Evolutionary conservation across 1,140 invertebrate genomes (phyloP), one percentile per base, ranked within the genome.

Genomic region (Cydia splendana): DNA sequence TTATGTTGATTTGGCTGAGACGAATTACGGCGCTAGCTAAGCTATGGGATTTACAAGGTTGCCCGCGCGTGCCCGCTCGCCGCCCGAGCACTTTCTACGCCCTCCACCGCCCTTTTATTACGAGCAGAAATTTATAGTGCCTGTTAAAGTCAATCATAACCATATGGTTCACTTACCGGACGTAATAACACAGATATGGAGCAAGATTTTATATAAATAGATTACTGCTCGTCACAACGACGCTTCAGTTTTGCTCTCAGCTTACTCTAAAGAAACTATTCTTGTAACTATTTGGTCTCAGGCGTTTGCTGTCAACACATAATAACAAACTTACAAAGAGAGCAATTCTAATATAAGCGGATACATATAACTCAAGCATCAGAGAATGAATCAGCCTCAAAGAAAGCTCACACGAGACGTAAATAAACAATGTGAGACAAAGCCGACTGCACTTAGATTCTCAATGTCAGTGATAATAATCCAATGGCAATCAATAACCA

Each of bases 401-500:
- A 71, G 67, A 71, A 34, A 69, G 34, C 67, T 71, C 67, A 71
- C 67, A 45, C 67, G 34, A 38, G 34, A 71, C 67, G 34, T 71
- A 71, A 71, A 71, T 71, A 71, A 71, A 71, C 67, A 71, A 71
- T 71, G 24, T 38, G 34, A 71, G 67, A 71, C 67, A 71, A 71
- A 71, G 67, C 67, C n/a, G 67, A 18, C n/a, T 71, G 67, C 67
- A 71, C 67, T 71, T 71, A 71, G 67, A 71, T 71, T 71, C 67
- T 71, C 67, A 71, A 71, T 71, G 67, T 71, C 67, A 71, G 67
- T 42, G 67, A 71, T 78, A 84, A 82, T 84, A 82, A 81, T 81
- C 80, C 82, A 65, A 38, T 18, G 67, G 67, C 78, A 80, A 87
- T 85, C 83, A 87, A 84, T 84, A 81, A 85, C 78, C 80, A 81